Evolutionary conservation across 2,888 invertebrate species (phyloP), one percentile per base, ranked within the genome.

Genomic region (Linnaemya tessellans): DNA sequence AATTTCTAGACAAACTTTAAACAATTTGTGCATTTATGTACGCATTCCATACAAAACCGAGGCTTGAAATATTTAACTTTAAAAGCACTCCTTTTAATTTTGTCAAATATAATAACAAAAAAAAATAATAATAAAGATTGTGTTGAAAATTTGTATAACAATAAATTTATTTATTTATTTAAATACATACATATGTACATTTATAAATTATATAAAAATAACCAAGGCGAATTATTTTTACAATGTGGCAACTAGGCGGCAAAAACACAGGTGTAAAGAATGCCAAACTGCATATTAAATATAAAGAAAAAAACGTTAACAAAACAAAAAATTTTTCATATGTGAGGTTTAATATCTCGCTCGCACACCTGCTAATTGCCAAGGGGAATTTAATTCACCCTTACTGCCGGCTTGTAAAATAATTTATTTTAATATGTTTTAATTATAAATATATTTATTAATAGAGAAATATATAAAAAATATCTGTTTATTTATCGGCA

Each of bases 1-100:
- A 68, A 68, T 51, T 49, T 49, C 22, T 49, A 25, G 38, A 8
- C 35, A 67, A 62, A 43, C 20, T 51, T 43, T 20, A 35, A 73
- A 35, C 22, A 65, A 58, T 49, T 65, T 80, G 56, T 73, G 80
- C 80, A 74, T 73, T 80, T 80, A 58, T 67, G 73, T 80, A 80
- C 65, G 20, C 80, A 73, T 80, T 80, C 80, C 80, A 73, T 43
- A 67, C 18, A 38, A 68, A 62, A 60, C 56, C 18, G n/a, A 71
- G 38, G 62, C 54, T 43, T 73, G 51, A 65, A 65, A 30, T n/a
- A 41, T 15, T 3, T 41, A 20, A 22, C 30, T 58, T 65, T 49
- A 20, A 58, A 49, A n/a, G n/a, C n/a, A 30, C 11, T 46, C 5
- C 1, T 18, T 64, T 8, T 43, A 43, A 22, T 22, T 22, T 64